Evolutionary conservation across 2,113 vertebrate species (phyloP), one percentile per base, ranked within the genome.

Genomic region (Baryphthengus martii): DNA sequence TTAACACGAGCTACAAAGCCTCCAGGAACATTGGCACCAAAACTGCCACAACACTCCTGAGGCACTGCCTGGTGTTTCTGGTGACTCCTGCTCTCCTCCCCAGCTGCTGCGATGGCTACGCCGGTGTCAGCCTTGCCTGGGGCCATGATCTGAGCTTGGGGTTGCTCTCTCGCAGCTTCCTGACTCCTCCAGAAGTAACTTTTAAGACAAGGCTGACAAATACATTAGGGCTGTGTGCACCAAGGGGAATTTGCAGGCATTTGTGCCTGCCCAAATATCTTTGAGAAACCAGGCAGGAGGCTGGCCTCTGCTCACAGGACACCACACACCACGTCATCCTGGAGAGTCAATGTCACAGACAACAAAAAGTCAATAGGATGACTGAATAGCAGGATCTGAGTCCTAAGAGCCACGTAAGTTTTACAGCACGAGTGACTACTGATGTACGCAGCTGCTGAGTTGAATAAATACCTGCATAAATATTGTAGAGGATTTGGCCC

Each of bases 61-160:
- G 26, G 52, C 9, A 58, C 15, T 72, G 52, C 24, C 37, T 26
- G 31, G 5, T 86, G n/a, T 42, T 86, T 37, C 63, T 80, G 45
- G 33, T 20, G 33, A 56, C 58, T 84, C 23, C 50, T 45, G 14
- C 35, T 72, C 25, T 66, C 67, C 53, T 56, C 45, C 62, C 9
- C 79, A 77, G 42, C 37, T 42, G 37, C 63, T 76, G 26, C 4
- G 2, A 23, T 31, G 29, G 23, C 53, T 72, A 13, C 3, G 2
- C 31, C 0, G 0, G 21, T 7, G 39, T 40, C 29, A 74, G 55
- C 50, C 23, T 40, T 1, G 0, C 23, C 1, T 1, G 3, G 39
- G 21, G 31, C 42, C 39, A 11, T 23, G 13, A 40, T 66, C 44
- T 39, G 45, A 73, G 13, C 39, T 28, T 39, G 45, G 25, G 39